These are phyloP conservation scores for Allacma fusca DNA, from an alignment of 2,888 invertebrate genomes.

Conservation along the genomic window DNA sequence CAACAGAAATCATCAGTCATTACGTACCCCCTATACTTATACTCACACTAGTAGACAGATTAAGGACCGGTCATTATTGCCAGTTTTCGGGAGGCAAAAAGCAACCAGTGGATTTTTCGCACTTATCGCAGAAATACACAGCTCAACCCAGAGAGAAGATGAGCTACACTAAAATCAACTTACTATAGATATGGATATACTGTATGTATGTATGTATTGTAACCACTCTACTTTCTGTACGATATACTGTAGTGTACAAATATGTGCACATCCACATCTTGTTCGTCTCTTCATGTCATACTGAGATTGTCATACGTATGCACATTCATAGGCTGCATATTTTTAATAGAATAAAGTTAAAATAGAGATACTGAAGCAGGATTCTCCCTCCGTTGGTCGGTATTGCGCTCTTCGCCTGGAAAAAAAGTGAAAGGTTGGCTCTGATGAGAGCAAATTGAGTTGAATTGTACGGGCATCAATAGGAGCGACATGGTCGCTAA, in stretches of 20 bases:
- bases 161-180: neutral
- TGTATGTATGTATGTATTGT: too few species aligned
- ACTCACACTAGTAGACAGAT: neutral
- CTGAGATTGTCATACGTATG: too few species aligned
- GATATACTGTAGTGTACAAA: too few species aligned
- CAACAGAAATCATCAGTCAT: conserved; percentile 36
- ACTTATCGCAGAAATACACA: neutral
- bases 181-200: neutral
- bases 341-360: too few species aligned
- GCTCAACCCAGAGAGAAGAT: neutral
- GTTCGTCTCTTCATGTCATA: too few species aligned
- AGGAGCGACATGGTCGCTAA: conserved; percentile 37
- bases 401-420: neutral
- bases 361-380: neutral
- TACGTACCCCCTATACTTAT: neutral
- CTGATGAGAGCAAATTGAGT: conserved; percentile 40
- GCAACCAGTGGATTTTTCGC: neutral
- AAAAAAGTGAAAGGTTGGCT: conserved; percentile 33
- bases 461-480: conserved; percentile 37
- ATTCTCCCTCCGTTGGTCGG: neutral
- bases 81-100: conserved; percentile 22
- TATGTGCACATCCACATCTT: too few species aligned
- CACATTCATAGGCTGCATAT: too few species aligned
- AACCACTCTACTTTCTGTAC: too few species aligned
- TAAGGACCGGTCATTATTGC: conserved; percentile 34